Evolutionary conservation across 2,797 vertebrate species (phyloP), one percentile per base, ranked within the genome.

Genomic region (Eidolon dupreanum): DNA sequence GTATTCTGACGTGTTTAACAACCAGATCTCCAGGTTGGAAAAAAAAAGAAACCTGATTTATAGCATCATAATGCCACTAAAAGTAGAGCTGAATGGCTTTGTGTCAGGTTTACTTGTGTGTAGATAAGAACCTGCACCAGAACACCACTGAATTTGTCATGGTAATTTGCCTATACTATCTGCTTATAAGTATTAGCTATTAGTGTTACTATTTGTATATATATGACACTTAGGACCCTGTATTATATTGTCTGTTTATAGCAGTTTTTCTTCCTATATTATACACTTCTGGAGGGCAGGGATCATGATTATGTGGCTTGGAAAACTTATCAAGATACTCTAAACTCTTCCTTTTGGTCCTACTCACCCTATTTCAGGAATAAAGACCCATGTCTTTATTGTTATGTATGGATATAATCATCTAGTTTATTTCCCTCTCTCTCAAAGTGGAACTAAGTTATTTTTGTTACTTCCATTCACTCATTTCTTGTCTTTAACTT

Each of bases 71-170:
- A 59, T 1, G 0, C 53, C 6, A n/a, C 8, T 36, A 28, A 57
- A 71, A 66, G 8, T 17, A 16, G 22, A 79, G 13, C 7, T 77
- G 7, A 65, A 70, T n/a, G 49, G 33, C 2, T 53, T 33, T 17
- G 6, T 6, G 24, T 3, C 24, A 3, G 19, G 12, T 1, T 61
- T 13, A 0, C 16, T 9, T 31, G 5, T 24, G 20, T 61, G 31
- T 19, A 63, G 36, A 5, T 70, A 11, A 79, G 66, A 46, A 31
- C 36, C 55, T n/a, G 26, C 22, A 33, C 75, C 28, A 43, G 28
- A 8, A 59, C 28, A 28, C 13, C 6, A 11, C 15, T 63, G 24
- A 7, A 36, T 71, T 53, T 46, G 61, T 43, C 38, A 38, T 4
- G 77, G 41, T 19, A 28, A 5, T 43, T 82, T n/a, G 77, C 46